Percentiles rank a stretch among this genome's conserved stretches.
Evolutionary conservation across 2,113 vertebrate species (phyloP).

Genomic region (Taurulus bubalis): DNA sequence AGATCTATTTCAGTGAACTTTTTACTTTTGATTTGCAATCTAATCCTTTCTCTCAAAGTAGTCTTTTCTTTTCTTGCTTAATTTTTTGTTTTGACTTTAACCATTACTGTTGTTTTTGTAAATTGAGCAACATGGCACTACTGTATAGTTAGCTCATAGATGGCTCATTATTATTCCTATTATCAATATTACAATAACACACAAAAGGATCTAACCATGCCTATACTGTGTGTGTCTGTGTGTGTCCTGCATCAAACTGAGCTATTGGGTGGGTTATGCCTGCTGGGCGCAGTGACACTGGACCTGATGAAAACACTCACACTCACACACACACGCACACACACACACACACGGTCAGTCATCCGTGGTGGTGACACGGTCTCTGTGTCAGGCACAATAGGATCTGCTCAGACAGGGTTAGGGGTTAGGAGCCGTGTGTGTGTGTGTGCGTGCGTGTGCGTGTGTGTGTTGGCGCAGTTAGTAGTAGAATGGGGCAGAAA

Average conservation of each 20-base stretch:
- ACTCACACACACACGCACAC: constrained; percentile 30
- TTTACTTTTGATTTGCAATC: background rate
- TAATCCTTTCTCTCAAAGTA: background rate
- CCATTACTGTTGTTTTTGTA: background rate
- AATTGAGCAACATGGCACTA: background rate
- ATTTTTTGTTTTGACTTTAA: background rate
- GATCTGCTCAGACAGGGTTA: constrained; percentile 66
- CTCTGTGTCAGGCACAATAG: constrained; percentile 74
- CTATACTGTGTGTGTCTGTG: constrained; percentile 31
- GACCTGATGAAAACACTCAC: constrained; percentile 54
- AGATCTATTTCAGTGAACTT: background rate
- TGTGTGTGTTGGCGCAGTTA: background rate
- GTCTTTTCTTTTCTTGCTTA: background rate
- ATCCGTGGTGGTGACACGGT: constrained; percentile 68
- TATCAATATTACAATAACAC: background rate
- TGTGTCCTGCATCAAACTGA: constrained; percentile 51
- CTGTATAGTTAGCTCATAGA: background rate
- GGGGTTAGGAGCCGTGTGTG: constrained; percentile 53
- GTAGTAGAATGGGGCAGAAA: constrained; percentile 32
- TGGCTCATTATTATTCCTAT: background rate
- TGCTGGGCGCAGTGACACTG: constrained; percentile 59
- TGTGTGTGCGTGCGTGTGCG: constrained; percentile 32
- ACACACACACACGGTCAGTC: constrained; percentile 53
- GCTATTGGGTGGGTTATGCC: constrained; percentile 55
- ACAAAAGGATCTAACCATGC: constrained; percentile 20